Conservation (phyloP, 2,888 invertebrate genomes). For the Brachynemurus nebulosus region DNA sequence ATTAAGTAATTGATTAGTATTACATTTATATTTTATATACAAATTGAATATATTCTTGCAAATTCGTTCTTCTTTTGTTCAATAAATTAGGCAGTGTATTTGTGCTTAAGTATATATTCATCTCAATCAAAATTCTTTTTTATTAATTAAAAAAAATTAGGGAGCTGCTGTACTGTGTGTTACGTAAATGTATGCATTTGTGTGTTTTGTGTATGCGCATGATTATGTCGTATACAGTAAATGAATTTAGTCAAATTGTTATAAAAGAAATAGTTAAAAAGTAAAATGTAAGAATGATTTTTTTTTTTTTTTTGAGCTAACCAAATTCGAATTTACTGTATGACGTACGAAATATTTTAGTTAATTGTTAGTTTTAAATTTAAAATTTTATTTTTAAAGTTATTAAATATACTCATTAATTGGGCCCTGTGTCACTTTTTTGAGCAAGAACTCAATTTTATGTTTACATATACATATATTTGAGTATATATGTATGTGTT, state of each 20-base stretch:
- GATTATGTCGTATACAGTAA: too few species aligned
- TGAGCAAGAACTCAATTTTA: conserved; percentile 1
- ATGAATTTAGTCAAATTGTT: neutral
- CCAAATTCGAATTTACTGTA: too few species aligned
- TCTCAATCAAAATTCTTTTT: neutral
- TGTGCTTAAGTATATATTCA: neutral
- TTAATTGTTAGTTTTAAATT: too few species aligned
- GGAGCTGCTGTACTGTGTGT: too few species aligned
- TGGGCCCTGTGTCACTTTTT: neutral
- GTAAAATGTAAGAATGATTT: neutral
- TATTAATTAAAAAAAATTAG: too few species aligned
- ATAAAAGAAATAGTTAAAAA: neutral
- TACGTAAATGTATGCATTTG: too few species aligned
- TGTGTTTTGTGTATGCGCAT: too few species aligned
- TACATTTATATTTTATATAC: neutral
- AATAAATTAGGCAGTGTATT: neutral
- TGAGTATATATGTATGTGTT: neutral
- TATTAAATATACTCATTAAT: neutral
- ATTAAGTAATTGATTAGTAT: neutral
- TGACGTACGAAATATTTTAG: too few species aligned
- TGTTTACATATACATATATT: neutral
- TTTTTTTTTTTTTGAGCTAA: too few species aligned
- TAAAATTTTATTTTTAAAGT: too few species aligned
- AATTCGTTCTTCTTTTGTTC: neutral
- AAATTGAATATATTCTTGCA: neutral